These are phyloP conservation scores for Anoura caudifer DNA, from an alignment of 2,113 vertebrate species.

Conservation along the genomic window DNA sequence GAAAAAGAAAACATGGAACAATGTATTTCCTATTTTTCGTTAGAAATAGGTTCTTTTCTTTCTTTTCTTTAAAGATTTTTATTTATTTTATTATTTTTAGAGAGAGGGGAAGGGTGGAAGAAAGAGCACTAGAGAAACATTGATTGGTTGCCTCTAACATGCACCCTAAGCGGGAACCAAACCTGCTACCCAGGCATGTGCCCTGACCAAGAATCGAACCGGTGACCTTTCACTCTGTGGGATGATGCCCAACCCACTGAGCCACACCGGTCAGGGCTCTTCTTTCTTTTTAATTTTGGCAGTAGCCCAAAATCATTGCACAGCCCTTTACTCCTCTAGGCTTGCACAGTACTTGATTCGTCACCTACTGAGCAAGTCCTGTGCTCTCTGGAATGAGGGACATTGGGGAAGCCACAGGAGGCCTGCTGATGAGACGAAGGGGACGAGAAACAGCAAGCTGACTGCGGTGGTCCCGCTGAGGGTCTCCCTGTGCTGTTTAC, in stretches of 20 bases:
- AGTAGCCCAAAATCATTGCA: not conserved
- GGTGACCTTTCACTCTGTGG: no score
- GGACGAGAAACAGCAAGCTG: not conserved
- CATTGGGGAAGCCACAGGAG: not conserved
- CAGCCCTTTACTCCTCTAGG: not conserved
- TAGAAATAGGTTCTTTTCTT: not conserved
- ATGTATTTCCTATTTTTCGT: not conserved
- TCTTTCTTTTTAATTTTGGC: not conserved
- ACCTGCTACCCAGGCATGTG: no score
- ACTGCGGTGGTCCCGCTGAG: rapidly evolving
- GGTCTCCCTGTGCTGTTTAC: not conserved
- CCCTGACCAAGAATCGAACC: no score
- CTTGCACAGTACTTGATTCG: not conserved
- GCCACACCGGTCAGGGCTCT: not conserved
- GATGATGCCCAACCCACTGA: no score
- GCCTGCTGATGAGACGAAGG: not conserved
- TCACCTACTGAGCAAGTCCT: not conserved
- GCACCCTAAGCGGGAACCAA: no score
- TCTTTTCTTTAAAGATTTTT: no score
- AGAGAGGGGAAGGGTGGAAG: no score
- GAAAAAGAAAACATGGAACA: not conserved
- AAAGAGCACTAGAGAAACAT: no score
- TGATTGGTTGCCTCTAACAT: no score
- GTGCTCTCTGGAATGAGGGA: not conserved
- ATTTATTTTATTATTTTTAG: no score